Base-by-base conservation (phyloP, 2,113 vertebrate species). In the Apodemus sylvaticus region DNA sequence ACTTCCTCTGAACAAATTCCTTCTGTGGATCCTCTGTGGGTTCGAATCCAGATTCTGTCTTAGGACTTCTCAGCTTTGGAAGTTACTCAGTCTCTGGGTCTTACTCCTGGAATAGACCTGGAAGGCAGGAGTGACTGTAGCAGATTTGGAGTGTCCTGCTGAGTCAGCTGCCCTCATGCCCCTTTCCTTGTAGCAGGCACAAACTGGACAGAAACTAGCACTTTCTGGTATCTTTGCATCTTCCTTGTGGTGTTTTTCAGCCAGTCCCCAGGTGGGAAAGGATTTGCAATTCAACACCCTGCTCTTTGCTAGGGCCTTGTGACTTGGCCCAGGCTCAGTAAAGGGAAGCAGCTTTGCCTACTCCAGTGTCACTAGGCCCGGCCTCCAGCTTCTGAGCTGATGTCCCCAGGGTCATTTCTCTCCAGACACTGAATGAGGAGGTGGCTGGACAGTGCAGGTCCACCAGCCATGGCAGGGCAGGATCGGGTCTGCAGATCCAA, bases 211-310 rank as follows among this genome's bases (percentile, higher is more conserved):
- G 77, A 62, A 19, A 13, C 55, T 29, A 74, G 78, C 8, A 0
- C 71, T 86, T 29, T n/a, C 81, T 5, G 89, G n/a, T n/a, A 16
- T 29, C 53, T 45, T 39, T 58, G 74, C 68, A 24, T 48, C 76
- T 39, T 11, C 39, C 79, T 31, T 13, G 22, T 22, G 73, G 83
- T 82, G 53, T 42, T 53, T 51, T 89, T 70, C 39, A 73, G 86
- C 94, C 81, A 26, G 62, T 31, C 62, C 73, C 70, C 96, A 97
- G 97, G 97, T 97, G 93, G 95, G 95, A 90, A 77, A 96, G 94
- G 94, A 92, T 91, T 96, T 97, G 97, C 96, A 97, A 94, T 93
- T 92, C 85, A 97, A 97, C 97, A 97, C 97, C 81, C 93, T 20
- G 95, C 97, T 92, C 93, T 91, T 90, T 42, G 78, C 90, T 60